These are phyloP conservation scores for Hippopotamyrus pictus DNA, from an alignment of 2,797 vertebrate species.

Conservation along the genomic window DNA sequence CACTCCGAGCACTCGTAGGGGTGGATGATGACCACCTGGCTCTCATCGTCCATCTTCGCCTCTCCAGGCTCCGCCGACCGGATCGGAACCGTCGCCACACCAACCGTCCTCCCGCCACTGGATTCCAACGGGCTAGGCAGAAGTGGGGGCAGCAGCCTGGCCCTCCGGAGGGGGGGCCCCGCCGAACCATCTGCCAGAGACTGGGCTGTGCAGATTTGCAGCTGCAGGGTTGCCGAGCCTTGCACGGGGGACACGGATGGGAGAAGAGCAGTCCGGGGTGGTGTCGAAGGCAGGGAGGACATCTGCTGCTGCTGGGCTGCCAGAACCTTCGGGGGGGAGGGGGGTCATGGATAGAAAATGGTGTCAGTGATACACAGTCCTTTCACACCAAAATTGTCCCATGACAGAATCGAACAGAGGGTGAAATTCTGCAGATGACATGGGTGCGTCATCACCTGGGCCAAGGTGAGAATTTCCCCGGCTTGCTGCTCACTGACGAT, in stretches of 20 bases:
- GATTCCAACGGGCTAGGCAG: constrained; percentile 38
- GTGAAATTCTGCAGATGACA: background rate
- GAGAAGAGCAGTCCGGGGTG: constrained; percentile 47
- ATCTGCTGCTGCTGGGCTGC: constrained; percentile 52
- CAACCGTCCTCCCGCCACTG: constrained; percentile 34
- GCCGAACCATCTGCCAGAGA: constrained; percentile 60
- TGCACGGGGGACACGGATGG: constrained; percentile 51
- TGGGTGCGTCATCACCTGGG: constrained; percentile 51
- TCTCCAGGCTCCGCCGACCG: constrained; percentile 17
- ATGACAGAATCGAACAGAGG: background rate
- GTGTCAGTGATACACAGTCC: background rate
- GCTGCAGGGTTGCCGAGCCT: constrained; percentile 68
- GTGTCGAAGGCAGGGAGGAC: constrained; percentile 34
- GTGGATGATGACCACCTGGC: constrained; percentile 62
- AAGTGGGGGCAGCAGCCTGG: constrained; percentile 50
- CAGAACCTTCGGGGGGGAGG: constrained; percentile 48
- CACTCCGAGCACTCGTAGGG: constrained; percentile 88
- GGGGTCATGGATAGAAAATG: background rate
- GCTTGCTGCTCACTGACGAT: constrained; percentile 71
- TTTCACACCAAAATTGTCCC: background rate
- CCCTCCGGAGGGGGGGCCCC: constrained; percentile 37
- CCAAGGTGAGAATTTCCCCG: constrained; percentile 61
- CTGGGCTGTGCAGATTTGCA: constrained; percentile 71
- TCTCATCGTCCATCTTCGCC: constrained; percentile 28
- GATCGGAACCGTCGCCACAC: constrained; percentile 53